These are phyloP conservation scores for Caenorhabditis doughertyi DNA, from an alignment of 2,888 invertebrate genomes.

Conservation along the genomic window DNA sequence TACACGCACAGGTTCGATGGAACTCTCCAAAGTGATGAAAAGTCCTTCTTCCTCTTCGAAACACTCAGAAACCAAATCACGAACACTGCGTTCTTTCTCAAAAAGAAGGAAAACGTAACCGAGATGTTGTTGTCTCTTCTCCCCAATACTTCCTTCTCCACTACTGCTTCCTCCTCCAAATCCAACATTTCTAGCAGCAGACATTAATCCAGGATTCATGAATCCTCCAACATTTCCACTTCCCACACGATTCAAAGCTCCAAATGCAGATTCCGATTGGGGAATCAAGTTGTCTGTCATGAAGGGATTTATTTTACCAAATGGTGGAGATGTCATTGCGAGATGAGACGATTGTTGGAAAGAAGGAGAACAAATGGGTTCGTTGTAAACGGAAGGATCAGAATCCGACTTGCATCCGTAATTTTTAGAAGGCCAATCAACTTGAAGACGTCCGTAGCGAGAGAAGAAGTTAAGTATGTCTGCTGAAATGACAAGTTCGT, in stretches of 20 bases:
- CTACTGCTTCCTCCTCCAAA: background rate
- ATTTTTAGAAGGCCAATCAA: slow-evolving; percentile 97
- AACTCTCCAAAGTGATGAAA: slow-evolving; percentile 85
- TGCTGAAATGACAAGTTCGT: slow-evolving; percentile 86
- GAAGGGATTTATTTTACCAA: slow-evolving; percentile 60
- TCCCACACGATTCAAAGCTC: background rate
- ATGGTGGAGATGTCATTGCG: slow-evolving; percentile 43
- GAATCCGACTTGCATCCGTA: slow-evolving; percentile 59
- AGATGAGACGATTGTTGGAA: slow-evolving; percentile 45
- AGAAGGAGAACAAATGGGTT: background rate
- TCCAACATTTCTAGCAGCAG: slow-evolving; percentile 3
- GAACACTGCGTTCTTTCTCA: slow-evolving; percentile 97
- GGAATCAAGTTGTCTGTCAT: background rate
- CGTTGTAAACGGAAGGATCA: slow-evolving; percentile 92
- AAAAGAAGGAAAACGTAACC: slow-evolving; percentile 86
- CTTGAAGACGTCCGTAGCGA: slow-evolving; percentile 95
- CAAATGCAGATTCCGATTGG: background rate
- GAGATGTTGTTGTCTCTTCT: slow-evolving; percentile 52
- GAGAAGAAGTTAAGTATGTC: slow-evolving; percentile 98
- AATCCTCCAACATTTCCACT: slow-evolving; percentile 14
- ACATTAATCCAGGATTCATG: slow-evolving; percentile 12
- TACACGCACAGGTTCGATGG: slow-evolving; percentile 56
- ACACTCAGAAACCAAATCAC: slow-evolving; percentile 96
- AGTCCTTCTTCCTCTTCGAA: slow-evolving; percentile 98
- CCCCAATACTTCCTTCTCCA: slow-evolving; percentile 23